Conservation (phyloP, 2,113 vertebrate genomes). For the Tragelaphus imberbis region DNA sequence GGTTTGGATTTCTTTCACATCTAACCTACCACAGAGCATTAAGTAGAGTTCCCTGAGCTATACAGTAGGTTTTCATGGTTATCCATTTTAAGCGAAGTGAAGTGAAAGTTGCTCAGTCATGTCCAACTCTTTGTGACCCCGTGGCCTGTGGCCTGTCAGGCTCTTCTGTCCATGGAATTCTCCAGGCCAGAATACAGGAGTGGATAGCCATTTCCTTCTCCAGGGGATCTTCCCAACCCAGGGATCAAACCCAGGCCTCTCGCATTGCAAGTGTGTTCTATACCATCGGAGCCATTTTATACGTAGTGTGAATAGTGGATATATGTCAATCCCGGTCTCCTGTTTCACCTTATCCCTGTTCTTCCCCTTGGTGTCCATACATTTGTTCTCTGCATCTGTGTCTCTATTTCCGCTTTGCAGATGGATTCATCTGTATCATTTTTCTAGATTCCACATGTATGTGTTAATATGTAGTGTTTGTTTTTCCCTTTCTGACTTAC, state of each 20-base stretch:
- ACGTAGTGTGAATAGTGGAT: rapidly evolving
- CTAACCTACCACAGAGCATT: not conserved
- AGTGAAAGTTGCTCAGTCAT: not conserved
- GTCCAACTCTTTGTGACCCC: not conserved
- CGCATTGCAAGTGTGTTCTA: rapidly evolving
- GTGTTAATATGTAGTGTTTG: not conserved
- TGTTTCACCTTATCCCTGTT: not conserved
- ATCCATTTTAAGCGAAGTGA: not conserved
- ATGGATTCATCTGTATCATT: not conserved
- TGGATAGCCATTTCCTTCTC: not conserved
- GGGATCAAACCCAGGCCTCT: not conserved
- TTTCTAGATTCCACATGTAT: not conserved
- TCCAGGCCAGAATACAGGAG: not conserved
- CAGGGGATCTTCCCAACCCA: not conserved
- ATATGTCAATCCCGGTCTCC: not conserved
- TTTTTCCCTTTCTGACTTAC: not conserved
- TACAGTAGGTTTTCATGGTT: not conserved
- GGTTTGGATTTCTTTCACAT: not conserved
- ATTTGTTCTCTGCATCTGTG: not conserved
- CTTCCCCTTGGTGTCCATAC: not conserved
- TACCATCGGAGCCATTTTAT: not conserved
- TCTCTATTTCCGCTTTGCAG: not conserved
- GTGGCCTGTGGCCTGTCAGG: not conserved
- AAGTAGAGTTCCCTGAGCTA: not conserved
- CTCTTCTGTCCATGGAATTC: not conserved